A percentile compares a stretch with the other conserved stretches of the same genome.
phyloP scores from a whole-genome alignment of 2,797 vertebrate species.

The Percopsis omiscomaycus region DNA sequence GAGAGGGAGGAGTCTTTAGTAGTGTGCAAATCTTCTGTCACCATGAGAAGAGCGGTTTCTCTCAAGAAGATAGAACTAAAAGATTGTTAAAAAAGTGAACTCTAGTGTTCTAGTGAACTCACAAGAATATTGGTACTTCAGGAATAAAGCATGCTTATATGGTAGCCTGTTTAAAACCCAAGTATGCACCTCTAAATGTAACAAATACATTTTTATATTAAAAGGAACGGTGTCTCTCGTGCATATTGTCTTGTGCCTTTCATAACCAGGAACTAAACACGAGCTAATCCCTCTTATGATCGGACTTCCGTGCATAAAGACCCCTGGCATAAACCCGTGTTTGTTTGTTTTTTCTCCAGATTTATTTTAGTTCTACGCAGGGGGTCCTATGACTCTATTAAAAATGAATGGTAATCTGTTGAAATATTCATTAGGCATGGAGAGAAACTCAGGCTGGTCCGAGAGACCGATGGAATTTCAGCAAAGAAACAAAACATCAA shows the following conservation, averaged over 20 bases:
- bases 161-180: not conserved
- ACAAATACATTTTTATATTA: not conserved
- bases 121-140: no score
- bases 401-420: constrained; percentile 62
- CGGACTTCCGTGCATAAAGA: constrained; percentile 13
- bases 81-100: no score
- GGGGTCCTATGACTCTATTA: constrained; percentile 57
- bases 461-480: constrained; percentile 23
- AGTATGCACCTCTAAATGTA: not conserved
- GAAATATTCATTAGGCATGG: constrained; percentile 65
- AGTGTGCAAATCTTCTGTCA: no score
- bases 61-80: no score
- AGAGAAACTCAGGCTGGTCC: constrained; percentile 14
- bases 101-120: no score
- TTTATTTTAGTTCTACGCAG: constrained; percentile 21
- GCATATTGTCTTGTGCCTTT: constrained; percentile 3
- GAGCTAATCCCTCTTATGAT: constrained; percentile 10
- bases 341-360: constrained; percentile 7
- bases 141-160: no score
- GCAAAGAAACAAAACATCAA: constrained; percentile 11
- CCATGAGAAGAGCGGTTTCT: no score
- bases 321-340: constrained; percentile 24
- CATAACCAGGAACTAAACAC: not conserved
- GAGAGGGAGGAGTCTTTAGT: no score
- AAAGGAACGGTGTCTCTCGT: not conserved